Conservation (phyloP, 2,797 vertebrate genomes). For the Silurus lanzhouensis region DNA sequence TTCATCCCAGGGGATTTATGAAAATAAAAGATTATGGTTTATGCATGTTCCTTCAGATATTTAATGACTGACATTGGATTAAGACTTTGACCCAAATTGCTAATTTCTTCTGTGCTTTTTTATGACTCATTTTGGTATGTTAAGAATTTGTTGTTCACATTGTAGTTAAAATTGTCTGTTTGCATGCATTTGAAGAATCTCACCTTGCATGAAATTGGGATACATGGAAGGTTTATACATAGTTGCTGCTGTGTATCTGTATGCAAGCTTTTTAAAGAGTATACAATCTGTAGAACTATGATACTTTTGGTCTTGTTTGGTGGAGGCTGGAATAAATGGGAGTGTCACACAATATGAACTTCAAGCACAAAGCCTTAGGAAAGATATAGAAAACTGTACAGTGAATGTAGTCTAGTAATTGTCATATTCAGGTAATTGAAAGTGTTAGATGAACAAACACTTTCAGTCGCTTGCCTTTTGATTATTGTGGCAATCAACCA, state of each 20-base stretch:
- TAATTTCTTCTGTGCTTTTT: not conserved
- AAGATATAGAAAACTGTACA: not conserved
- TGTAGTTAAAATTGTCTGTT: not conserved
- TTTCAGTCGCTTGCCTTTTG: not conserved
- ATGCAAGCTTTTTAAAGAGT: not conserved
- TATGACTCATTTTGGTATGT: not conserved
- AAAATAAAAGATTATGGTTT: slow-evolving; percentile 8
- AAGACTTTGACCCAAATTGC: not conserved
- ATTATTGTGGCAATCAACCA: not conserved
- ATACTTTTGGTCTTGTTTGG: not conserved
- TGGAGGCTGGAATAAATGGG: not conserved
- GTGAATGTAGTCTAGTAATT: not conserved
- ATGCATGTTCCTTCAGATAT: not conserved
- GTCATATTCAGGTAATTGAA: not conserved
- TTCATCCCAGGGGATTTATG: not conserved
- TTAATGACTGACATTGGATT: not conserved
- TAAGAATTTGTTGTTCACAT: not conserved
- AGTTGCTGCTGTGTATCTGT: not conserved
- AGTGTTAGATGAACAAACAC: not conserved
- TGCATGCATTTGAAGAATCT: not conserved
- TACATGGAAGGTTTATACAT: not conserved
- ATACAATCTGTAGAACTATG: not conserved
- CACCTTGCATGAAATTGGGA: not conserved
- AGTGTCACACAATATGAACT: not conserved
- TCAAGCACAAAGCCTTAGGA: not conserved